Evolutionary conservation across 2,888 invertebrate species (phyloP).

Genomic region (Lydus trimaculatus): DNA sequence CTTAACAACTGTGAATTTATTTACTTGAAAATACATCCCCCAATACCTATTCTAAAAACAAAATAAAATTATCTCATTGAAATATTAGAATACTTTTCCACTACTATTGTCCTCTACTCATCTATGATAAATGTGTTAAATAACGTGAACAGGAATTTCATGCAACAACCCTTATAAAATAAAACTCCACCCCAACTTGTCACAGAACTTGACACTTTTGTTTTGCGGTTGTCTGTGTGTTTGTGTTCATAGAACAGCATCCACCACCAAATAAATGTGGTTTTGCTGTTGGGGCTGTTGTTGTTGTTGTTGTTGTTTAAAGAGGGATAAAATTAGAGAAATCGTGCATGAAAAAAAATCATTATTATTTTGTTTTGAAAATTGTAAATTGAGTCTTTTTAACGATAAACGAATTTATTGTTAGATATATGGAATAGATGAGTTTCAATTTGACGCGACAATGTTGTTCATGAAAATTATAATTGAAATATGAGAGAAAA

Average conservation of each 20-base stretch:
- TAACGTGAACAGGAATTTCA: constrained; percentile 18
- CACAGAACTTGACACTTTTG: neutral
- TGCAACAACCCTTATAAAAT: constrained; percentile 16
- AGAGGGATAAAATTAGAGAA: too few relatives aligned
- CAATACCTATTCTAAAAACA: too few relatives aligned
- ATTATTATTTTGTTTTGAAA: neutral
- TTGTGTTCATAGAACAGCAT: neutral
- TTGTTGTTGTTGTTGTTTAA: too few relatives aligned
- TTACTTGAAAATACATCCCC: neutral
- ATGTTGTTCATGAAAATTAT: too few relatives aligned
- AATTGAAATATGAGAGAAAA: too few relatives aligned
- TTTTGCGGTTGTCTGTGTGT: constrained; percentile 5
- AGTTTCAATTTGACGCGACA: too few relatives aligned
- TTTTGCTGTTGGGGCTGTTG: too few relatives aligned
- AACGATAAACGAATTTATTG: too few relatives aligned
- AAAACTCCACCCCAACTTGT: constrained; percentile 4
- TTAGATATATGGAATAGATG: too few relatives aligned
- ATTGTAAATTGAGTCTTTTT: too few relatives aligned
- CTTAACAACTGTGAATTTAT: neutral
- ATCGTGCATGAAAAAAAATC: too few relatives aligned
- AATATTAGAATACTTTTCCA: neutral
- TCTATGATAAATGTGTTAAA: constrained; percentile 19
- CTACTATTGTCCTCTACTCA: neutral
- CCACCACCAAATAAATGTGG: neutral
- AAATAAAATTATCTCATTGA: neutral